Evolutionary conservation across 2,797 vertebrate species (phyloP), one percentile per base, ranked within the genome.

Genomic region (Sylvilagus floridanus): DNA sequence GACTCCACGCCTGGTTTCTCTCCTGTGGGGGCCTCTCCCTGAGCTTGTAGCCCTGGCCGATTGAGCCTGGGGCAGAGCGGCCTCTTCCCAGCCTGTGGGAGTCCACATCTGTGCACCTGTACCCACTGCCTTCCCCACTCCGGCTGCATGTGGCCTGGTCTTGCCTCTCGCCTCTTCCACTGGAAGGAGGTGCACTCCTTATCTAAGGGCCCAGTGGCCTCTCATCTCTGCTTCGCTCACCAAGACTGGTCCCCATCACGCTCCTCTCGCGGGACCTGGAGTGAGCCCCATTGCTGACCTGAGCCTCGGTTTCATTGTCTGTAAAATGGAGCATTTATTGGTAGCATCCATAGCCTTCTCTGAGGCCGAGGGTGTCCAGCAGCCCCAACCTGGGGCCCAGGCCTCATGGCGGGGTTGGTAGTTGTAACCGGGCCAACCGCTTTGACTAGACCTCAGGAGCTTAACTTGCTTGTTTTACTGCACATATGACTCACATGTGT

Each of bases 91-190:
- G 47, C 19, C 68, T 7, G 3, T 0, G 1, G 30, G 10, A 0
- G 4, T 57, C n/a, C 37, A 6, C 5, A 37, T 37, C 37, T 37
- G 37, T 37, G 37, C 37, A 37, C 37, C 37, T 4, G 1, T 10
- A 4, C 35, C 50, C 28, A 35, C 22, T 2, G 0, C 5, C 9
- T 2, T 12, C 35, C 2, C 52, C 7, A 5, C 7, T 42, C 17
- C 52, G 30, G 28, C 72, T 17, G 22, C 9, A 19, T 4, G 0
- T 28, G 24, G 26, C 35, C 50, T 1, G 4, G 6, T 21, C 65
- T 65, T 17, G 1, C 19, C 22, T 2, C 2, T 62, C 12, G 19
- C 32, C 21, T 82, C 66, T 32, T 19, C 30, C 7, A 0, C 50
- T 24, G 77, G 19, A 4, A 3, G 11, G 26, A 78, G 47, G 21